A percentile compares a stretch with the other conserved stretches of the same genome.
Evolutionary conservation across 2,113 vertebrate species (phyloP).

Genomic region (Pollimyrus isidori): DNA sequence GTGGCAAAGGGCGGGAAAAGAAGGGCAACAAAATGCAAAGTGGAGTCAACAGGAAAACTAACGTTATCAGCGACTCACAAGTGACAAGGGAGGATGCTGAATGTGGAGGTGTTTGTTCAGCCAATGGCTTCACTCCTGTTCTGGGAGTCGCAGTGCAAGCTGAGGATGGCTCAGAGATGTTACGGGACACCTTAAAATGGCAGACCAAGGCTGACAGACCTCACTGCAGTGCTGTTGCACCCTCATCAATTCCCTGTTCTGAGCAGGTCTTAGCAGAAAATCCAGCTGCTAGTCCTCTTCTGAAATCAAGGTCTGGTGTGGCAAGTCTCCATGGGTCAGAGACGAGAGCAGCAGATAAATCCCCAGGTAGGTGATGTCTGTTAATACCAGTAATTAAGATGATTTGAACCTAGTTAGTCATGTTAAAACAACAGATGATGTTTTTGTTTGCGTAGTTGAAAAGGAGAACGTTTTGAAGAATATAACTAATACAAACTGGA

Average conservation of each 20-base stretch:
- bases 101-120: neutral
- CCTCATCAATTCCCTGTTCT: neutral
- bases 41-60: neutral
- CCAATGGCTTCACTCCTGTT: neutral
- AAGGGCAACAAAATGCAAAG: neutral
- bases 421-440: neutral
- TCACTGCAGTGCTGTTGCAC: neutral
- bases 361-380: neutral
- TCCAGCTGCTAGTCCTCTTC: neutral
- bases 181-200: neutral
- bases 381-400: neutral
- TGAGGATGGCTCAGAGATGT: neutral
- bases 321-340: neutral
- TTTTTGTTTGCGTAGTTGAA: constrained; percentile 15
- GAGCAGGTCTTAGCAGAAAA: neutral
- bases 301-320: neutral
- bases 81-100: neutral
- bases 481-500: constrained; percentile 49
- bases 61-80: neutral
- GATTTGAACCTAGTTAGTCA: neutral
- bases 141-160: neutral
- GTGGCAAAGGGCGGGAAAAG: neutral
- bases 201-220: constrained; percentile 2
- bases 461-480: constrained; percentile 41
- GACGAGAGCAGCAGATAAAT: neutral